Evolutionary conservation across 2,888 invertebrate species (phyloP).

Genomic region (Argyra leucocephala): DNA sequence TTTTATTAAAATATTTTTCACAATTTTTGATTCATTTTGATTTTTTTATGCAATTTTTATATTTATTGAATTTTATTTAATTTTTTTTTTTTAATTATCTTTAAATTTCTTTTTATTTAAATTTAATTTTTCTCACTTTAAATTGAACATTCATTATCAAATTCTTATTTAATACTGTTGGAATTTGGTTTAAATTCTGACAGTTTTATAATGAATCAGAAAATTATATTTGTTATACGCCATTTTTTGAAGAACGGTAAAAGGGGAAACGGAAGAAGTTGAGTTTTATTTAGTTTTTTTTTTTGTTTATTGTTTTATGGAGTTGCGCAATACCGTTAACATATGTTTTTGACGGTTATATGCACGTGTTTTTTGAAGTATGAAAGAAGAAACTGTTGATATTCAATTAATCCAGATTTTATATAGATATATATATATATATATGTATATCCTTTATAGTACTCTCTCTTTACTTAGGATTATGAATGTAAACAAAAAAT

Average conservation of each 20-base stretch:
- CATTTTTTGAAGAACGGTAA: not conserved
- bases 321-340: conserved; percentile 2
- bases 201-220: not conserved
- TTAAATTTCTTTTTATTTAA: not conserved
- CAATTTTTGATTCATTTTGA: not conserved
- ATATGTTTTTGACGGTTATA: not conserved
- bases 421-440: too few species aligned
- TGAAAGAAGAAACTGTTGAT: not conserved
- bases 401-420: too few species aligned
- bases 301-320: too few species aligned
- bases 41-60: not conserved
- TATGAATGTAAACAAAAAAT: too few species aligned
- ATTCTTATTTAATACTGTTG: not conserved
- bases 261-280: not conserved
- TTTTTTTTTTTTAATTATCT: not conserved
- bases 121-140: too few species aligned
- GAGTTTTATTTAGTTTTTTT: not conserved
- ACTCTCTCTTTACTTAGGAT: too few species aligned
- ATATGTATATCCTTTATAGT: too few species aligned
- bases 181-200: not conserved
- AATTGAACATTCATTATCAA: not conserved
- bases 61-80: not conserved
- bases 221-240: not conserved
- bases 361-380: not conserved
- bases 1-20: too few species aligned